Evolutionary conservation across 2,888 invertebrate genomes (phyloP).

Genomic region (Acanthosoma haemorrhoidale): DNA sequence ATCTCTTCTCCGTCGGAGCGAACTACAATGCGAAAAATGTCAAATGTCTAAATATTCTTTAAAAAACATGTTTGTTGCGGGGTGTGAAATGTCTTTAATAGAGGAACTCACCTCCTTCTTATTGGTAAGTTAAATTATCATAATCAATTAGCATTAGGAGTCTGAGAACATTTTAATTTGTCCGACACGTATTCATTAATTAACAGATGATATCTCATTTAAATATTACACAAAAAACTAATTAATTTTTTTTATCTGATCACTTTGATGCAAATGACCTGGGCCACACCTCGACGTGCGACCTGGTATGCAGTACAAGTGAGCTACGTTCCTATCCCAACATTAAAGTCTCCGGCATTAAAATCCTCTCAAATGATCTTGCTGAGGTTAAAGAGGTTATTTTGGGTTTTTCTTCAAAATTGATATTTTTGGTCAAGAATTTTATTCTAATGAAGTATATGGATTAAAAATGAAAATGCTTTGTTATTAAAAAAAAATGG

Average conservation of each 20-base stretch:
- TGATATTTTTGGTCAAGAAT: too few relatives aligned
- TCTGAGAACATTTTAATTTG: background rate
- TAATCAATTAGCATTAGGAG: background rate
- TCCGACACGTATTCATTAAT: background rate
- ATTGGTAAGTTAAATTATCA: background rate
- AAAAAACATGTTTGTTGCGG: too few relatives aligned
- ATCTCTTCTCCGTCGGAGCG: too few relatives aligned
- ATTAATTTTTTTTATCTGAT: background rate
- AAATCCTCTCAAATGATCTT: background rate
- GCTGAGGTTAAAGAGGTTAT: too few relatives aligned
- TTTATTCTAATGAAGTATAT: too few relatives aligned
- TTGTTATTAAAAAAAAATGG: too few relatives aligned
- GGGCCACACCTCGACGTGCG: background rate
- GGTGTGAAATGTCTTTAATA: background rate
- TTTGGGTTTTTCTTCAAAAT: too few relatives aligned
- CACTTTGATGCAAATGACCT: background rate
- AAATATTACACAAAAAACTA: background rate
- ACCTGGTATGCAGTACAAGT: background rate
- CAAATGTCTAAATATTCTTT: too few relatives aligned
- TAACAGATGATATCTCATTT: background rate
- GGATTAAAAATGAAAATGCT: too few relatives aligned
- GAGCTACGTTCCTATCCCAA: slow-evolving; percentile 4
- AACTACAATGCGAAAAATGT: too few relatives aligned
- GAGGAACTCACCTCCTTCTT: background rate
- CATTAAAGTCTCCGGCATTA: slow-evolving; percentile 1